Percentiles rank a stretch among this genome's conserved stretches.
Conservation (phyloP, 2,888 invertebrate genomes). For the Drosophila nigritarsus region DNA sequence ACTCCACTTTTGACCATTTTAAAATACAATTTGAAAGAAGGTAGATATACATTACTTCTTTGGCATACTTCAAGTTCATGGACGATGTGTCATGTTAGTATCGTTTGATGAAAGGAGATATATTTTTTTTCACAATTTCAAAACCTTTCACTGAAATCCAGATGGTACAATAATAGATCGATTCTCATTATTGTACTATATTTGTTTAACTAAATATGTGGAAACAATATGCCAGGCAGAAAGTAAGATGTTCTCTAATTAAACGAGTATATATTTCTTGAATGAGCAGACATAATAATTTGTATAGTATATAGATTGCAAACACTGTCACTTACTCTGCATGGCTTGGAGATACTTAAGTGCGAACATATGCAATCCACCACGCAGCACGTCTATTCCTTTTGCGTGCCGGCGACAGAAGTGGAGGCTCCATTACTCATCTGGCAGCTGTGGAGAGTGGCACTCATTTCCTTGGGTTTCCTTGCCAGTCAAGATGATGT, state of each 20-base stretch:
- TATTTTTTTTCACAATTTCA: neutral
- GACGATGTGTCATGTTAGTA: neutral
- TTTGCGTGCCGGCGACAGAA: constrained; percentile 43
- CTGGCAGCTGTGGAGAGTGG: constrained; percentile 26
- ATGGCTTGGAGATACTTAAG: constrained; percentile 11
- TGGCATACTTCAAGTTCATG: neutral
- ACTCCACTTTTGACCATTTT: neutral
- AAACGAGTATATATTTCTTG: neutral
- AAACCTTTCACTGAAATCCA: neutral
- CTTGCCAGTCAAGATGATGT: constrained; percentile 58
- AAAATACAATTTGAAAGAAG: neutral
- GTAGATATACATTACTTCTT: neutral
- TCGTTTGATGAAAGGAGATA: neutral
- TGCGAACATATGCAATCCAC: constrained; percentile 14
- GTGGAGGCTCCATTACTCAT: constrained; percentile 66
- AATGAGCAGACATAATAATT: neutral
- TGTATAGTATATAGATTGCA: neutral
- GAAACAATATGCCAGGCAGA: neutral
- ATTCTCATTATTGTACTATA: neutral
- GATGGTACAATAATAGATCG: neutral
- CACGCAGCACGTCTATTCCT: constrained; percentile 23
- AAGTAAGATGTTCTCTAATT: neutral
- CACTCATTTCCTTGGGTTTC: constrained; percentile 21
- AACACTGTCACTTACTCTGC: neutral
- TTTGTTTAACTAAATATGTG: neutral